phyloP scores from a whole-genome alignment of 1,140 invertebrate genomes.

The Aphidius gifuensis region DNA sequence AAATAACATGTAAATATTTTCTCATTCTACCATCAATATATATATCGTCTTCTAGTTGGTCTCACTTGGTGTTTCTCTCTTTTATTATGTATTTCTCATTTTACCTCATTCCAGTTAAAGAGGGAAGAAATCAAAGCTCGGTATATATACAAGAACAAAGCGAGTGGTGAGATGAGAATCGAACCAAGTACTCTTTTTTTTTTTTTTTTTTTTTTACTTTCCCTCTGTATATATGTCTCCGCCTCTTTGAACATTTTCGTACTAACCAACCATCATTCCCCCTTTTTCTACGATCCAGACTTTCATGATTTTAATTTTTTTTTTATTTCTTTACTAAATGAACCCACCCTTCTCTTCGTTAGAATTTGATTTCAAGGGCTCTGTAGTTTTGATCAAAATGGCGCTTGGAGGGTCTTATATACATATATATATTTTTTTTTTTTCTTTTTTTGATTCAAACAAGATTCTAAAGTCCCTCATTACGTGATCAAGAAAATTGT shows the following conservation, averaged over 20 bases:
- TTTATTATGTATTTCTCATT: slow-evolving; percentile 3
- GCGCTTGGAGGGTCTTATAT: no score
- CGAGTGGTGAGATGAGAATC: slow-evolving; percentile 27
- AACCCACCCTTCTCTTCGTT: no score
- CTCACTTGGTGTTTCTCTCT: slow-evolving; percentile 25
- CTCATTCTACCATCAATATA: slow-evolving; percentile 45
- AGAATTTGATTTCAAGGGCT: no score
- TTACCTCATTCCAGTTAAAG: neutral
- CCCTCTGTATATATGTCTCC: neutral
- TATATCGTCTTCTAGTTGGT: slow-evolving; percentile 32
- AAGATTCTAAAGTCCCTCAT: no score
- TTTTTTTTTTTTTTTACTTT: slow-evolving; percentile 11
- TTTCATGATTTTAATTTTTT: no score
- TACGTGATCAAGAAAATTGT: no score
- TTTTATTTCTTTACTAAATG: no score
- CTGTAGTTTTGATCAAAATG: no score
- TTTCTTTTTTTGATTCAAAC: neutral
- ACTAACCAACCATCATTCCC: no score
- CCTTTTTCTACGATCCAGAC: no score
- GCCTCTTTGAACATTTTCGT: no score
- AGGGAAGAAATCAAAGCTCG: slow-evolving; percentile 54
- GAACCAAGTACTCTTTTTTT: slow-evolving; percentile 27
- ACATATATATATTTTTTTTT: no score
- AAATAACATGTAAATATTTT: slow-evolving; percentile 57
- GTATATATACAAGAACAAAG: slow-evolving; percentile 39